phyloP scores from a whole-genome alignment of 2,888 invertebrate genomes.

The Eurytoma adleriae region DNA sequence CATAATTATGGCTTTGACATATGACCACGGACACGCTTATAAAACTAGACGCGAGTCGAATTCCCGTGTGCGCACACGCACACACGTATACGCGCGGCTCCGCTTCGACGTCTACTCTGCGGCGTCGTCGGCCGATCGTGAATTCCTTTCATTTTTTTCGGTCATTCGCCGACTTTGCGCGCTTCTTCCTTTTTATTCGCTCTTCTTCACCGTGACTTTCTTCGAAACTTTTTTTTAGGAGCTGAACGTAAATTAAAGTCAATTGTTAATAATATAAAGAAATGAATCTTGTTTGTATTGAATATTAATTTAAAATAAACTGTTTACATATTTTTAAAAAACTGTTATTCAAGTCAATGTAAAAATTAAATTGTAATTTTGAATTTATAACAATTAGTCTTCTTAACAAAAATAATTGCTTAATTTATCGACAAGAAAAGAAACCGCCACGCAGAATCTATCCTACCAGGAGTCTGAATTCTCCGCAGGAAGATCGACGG shows the following conservation, averaged over 20 bases:
- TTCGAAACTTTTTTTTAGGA: conserved; percentile 5
- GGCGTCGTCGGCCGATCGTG: conserved; percentile 6
- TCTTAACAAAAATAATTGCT: no score
- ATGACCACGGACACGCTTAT: conserved; percentile 47
- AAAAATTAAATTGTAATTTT: no score
- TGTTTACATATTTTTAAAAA: no score
- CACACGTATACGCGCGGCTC: not conserved
- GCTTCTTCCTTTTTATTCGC: conserved; percentile 24
- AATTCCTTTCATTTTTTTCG: conserved; percentile 46
- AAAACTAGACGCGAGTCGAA: conserved; percentile 30
- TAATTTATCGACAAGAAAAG: no score
- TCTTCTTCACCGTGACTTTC: not conserved
- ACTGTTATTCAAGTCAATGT: no score
- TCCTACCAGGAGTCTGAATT: no score
- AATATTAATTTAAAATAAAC: no score
- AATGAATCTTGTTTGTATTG: no score
- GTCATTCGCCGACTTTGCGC: not conserved
- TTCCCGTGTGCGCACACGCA: not conserved
- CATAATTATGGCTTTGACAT: conserved; percentile 57
- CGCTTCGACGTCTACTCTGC: not conserved
- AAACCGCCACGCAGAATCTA: no score
- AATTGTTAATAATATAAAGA: not conserved
- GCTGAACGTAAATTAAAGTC: conserved; percentile 1
- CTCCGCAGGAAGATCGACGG: no score
- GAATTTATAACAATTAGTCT: no score